phyloP scores from a whole-genome alignment of 2,113 vertebrate species.

The Rhodinocichla rosea region DNA sequence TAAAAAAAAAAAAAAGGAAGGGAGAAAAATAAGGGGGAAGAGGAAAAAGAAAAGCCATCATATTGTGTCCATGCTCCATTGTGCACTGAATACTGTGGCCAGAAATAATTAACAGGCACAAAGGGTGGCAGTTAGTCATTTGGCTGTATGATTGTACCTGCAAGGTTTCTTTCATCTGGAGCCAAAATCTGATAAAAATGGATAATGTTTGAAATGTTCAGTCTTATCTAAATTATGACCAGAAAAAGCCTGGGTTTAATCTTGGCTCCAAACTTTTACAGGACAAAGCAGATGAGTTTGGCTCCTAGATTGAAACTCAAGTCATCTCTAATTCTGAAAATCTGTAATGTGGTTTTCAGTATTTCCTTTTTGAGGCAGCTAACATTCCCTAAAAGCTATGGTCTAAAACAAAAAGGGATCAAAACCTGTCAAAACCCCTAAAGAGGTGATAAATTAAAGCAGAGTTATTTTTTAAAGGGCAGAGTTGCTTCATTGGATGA shows the following conservation, averaged over 20 bases:
- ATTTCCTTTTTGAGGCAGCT: background rate
- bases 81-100: background rate
- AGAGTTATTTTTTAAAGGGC: background rate
- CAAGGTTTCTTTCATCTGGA: slow-evolving; percentile 36
- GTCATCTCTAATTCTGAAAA: background rate
- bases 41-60: background rate
- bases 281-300: background rate
- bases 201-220: slow-evolving; percentile 4
- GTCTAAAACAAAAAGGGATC: background rate
- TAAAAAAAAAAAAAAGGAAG: accelerated
- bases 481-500: background rate
- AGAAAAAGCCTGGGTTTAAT: background rate
- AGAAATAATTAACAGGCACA: slow-evolving; percentile 48
- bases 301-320: background rate
- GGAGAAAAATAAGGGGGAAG: background rate
- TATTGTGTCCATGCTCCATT: slow-evolving; percentile 39
- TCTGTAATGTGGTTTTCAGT: background rate
- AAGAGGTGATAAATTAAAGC: background rate
- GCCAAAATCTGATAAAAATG: slow-evolving; percentile 41
- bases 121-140: slow-evolving; percentile 42
- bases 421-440: background rate
- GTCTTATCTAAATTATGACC: background rate
- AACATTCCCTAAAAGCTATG: background rate
- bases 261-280: background rate
- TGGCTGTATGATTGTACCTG: slow-evolving; percentile 34